Evolutionary conservation across 2,113 vertebrate species (phyloP).

Genomic region (Datnioides undecimradiatus): DNA sequence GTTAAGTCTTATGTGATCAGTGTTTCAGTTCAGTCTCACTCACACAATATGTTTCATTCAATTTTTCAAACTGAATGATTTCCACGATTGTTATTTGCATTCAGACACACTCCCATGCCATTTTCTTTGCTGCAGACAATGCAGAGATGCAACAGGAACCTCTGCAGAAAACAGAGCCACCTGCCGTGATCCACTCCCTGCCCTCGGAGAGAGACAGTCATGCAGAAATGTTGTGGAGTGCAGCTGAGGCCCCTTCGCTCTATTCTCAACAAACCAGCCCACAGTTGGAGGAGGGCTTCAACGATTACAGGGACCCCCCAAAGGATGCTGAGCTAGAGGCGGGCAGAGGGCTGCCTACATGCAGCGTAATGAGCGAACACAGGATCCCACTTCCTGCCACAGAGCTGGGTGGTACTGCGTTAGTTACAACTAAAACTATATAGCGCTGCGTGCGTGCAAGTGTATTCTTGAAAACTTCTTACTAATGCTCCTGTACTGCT

Average conservation of each 20-base stretch:
- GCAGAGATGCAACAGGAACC: slow-evolving; percentile 22
- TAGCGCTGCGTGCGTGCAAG: slow-evolving; percentile 35
- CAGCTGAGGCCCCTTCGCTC: not conserved
- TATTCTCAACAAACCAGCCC: slow-evolving; percentile 36
- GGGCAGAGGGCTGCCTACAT: not conserved
- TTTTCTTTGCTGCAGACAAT: slow-evolving; percentile 52
- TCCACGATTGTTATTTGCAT: too few relatives aligned
- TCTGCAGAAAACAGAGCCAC: slow-evolving; percentile 48
- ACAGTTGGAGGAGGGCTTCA: slow-evolving; percentile 26
- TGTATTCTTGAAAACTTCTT: not conserved
- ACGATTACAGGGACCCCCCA: slow-evolving; percentile 10
- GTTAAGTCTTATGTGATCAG: not conserved
- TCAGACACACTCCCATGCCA: too few relatives aligned
- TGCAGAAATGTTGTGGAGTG: slow-evolving; percentile 4
- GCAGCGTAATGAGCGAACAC: slow-evolving; percentile 60
- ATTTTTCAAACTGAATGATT: too few relatives aligned
- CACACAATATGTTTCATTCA: not conserved
- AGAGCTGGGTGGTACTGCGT: slow-evolving; percentile 79
- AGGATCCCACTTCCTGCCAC: slow-evolving; percentile 85
- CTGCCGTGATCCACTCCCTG: not conserved
- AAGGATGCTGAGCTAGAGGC: slow-evolving; percentile 15
- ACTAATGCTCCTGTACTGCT: not conserved
- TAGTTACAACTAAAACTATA: slow-evolving; percentile 84
- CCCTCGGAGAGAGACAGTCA: slow-evolving; percentile 12
- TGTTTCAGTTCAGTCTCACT: not conserved